phyloP scores from a whole-genome alignment of 2,797 vertebrate species.

The Halcyon chelicuti region DNA sequence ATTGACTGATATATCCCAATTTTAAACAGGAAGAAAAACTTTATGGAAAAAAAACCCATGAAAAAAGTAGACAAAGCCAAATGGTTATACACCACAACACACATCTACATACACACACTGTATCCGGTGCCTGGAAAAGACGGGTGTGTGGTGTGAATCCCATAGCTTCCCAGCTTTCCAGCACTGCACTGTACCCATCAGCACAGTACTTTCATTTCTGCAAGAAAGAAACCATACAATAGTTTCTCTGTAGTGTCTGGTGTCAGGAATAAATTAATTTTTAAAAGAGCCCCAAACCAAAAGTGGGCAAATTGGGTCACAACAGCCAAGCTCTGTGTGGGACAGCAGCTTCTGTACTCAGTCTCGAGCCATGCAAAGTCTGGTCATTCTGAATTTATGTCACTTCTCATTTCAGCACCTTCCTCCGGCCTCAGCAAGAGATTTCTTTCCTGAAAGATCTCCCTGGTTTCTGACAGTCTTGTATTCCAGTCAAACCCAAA shows the following conservation, averaged over 20 bases:
- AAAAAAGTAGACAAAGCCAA: neutral
- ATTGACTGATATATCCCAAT: neutral
- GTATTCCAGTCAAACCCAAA: neutral
- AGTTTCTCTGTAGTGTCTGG: neutral
- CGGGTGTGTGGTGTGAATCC: neutral
- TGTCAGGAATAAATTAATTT: neutral
- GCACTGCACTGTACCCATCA: neutral
- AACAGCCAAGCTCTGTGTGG: neutral
- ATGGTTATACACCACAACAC: neutral
- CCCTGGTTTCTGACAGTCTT: neutral
- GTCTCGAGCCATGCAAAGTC: neutral
- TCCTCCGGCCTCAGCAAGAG: neutral
- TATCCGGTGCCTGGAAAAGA: neutral
- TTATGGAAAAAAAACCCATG: neutral
- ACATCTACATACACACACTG: neutral
- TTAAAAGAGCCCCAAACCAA: neutral
- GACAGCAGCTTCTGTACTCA: neutral
- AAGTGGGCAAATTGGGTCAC: neutral
- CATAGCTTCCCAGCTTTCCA: neutral
- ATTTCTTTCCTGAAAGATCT: neutral
- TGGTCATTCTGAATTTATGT: neutral
- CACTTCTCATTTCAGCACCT: neutral
- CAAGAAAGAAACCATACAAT: neutral
- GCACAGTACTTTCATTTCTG: neutral
- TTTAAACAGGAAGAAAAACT: neutral